A percentile compares a stretch with the other conserved stretches of the same genome.
Conservation (phyloP, 2,797 vertebrate genomes). For the Morelia viridis region DNA sequence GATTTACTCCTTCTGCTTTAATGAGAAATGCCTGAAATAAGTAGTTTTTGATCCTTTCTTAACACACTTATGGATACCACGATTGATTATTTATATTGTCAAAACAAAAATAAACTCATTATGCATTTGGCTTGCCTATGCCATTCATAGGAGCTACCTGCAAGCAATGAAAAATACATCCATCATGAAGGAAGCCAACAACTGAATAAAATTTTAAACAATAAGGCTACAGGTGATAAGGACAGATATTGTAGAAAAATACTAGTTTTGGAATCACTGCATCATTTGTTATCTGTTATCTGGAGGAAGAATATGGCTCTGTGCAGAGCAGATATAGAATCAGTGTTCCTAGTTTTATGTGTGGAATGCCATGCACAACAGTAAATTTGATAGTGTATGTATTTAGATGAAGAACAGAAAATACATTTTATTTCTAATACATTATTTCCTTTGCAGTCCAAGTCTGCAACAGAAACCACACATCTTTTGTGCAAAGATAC, state of each 20-base stretch:
- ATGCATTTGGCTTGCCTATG: not conserved
- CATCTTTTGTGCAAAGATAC: not conserved
- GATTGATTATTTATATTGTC: not conserved
- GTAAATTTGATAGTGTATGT: not conserved
- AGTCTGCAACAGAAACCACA: not conserved
- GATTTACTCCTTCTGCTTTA: not conserved
- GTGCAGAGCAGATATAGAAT: conserved; percentile 9
- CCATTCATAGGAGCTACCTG: not conserved
- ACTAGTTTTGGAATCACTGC: not conserved
- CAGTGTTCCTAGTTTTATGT: conserved; percentile 11
- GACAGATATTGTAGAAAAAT: conserved; percentile 1
- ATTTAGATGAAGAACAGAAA: conserved; percentile 7
- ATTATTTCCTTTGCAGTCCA: conserved; percentile 20
- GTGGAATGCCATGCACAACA: conserved; percentile 13
- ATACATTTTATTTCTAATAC: conserved; percentile 4
- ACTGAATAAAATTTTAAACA: conserved; percentile 4
- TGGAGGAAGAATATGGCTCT: not conserved
- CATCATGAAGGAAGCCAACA: not conserved
- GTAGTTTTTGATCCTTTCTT: not conserved
- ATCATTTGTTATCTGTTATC: conserved; percentile 24
- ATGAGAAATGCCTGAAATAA: not conserved
- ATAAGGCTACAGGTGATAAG: not conserved
- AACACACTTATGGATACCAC: not conserved
- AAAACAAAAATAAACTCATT: not conserved
- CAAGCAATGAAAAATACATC: not conserved